Conservation (phyloP, 2,113 vertebrate species). For the Petrocephalus microphthalmus region DNA sequence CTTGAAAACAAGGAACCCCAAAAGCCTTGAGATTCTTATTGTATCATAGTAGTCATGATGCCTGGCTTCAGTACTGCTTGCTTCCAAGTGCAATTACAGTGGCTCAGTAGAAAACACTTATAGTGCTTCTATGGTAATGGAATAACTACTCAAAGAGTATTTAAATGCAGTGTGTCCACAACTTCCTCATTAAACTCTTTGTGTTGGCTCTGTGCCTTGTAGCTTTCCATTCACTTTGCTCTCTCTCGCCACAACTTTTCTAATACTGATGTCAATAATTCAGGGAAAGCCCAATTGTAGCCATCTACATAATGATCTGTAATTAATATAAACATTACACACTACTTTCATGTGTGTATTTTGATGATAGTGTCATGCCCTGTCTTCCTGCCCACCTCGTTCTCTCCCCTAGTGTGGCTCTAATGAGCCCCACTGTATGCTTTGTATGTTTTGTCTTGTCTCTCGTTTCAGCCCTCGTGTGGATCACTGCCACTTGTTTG, state of each 20-base stretch:
- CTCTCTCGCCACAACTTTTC: not conserved
- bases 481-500: no score
- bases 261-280: not conserved
- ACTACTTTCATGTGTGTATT: not conserved
- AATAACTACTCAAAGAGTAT: not conserved
- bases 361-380: no score
- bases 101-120: not conserved
- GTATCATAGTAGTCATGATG: not conserved
- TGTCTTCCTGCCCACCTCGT: no score
- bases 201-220: not conserved
- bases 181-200: not conserved
- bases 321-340: not conserved
- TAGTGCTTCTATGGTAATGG: not conserved
- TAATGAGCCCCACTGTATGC: no score
- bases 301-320: not conserved
- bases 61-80: not conserved
- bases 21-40: not conserved
- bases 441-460: no score
- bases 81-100: not conserved
- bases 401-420: no score
- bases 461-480: no score
- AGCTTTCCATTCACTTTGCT: not conserved
- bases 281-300: not conserved
- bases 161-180: not conserved
- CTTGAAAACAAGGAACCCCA: not conserved